Base-by-base conservation (phyloP, 2,888 invertebrate genomes). In the Diloba caeruleocephala region DNA sequence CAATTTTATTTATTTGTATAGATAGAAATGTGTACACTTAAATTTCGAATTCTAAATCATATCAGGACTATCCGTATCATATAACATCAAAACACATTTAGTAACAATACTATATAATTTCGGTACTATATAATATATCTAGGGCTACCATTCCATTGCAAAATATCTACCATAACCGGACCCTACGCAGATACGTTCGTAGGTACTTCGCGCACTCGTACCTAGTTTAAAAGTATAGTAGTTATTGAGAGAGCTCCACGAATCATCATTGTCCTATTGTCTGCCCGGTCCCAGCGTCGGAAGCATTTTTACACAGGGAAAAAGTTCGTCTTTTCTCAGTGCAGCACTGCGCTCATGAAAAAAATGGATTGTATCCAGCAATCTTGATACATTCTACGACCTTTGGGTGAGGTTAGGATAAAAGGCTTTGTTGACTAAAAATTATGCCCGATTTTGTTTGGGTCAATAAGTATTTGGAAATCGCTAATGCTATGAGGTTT, bases 241-340 rank as follows among this genome's bases (percentile, higher is more conserved):
- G 61, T 55, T 63, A 74, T 69, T 58, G 72, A 67, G 66, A 71
- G 52, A 57, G 57, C 53, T 55, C 49, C 23, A 48, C 39, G 44
- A 53, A 51, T 67, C 50, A 57, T 55, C 57, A 70, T 61, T 65
- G 69, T 68, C 34, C 65, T 37, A 77, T 76, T 78, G 71, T 74
- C 49, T 63, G 29, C 52, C n/a, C 33, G 32, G 44, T 36, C 1
- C 52, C 33, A 31, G 44, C 45, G 19, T 34, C 53, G 59, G 60
- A 76, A 76, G 74, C 74, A 77, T 74, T 78, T 77, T 73, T 64
- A 69, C 60, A 65, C 37, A 60, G 72, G 23, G 48, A 65, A 76
- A n/a, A 71, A 71, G 69, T 75, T 73, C 49, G 52, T 48, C 60
- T 65, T 62, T 66, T 38, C 55, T 49, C 59, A 53, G 37, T 55